Base-by-base conservation (phyloP, 1,140 invertebrate genomes). In the Pseudomyrmex pallidus region DNA sequence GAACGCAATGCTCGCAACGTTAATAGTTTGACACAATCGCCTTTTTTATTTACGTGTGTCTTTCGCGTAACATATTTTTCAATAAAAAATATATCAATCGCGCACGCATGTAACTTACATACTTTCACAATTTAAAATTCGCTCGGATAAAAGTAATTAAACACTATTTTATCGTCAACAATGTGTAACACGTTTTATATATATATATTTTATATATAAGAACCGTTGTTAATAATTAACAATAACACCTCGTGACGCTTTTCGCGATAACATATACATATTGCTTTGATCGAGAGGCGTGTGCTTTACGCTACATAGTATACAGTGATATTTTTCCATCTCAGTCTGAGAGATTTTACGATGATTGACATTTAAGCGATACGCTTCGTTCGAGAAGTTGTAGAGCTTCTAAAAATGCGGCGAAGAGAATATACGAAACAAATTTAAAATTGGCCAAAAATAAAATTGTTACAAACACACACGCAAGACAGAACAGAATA, bases 91-190 rank as follows among this genome's bases (percentile, higher is more conserved):
- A 35, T 35, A 77, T 67, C 25, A 20, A 54, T 64, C 5, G 35
- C 35, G 35, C 0, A 35, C 25, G n/a, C n/a, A 35, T 35, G 35
- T 35, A 35, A 35, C 35, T 35, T 35, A 35, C 5, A 76, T 66
- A 77, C 52, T 54, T 52, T 77, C 54, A 1, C 12, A 76, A 54
- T 63, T 82, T 63, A 62, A 82, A 20, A 46, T 63, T 68, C n/a
- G 13, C 17, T 59, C 56, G 56, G 35, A 54, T 67, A 56, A 15
- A 2, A 68, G 15, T 68, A 68, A 67, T 77, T 77, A 46, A 48
- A 64, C 2, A 35, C 22, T 67, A 76, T 77, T 77, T 13, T n/a
- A 52, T 66, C 4, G 8, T 66, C 50, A 77, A 68, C 74, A 59
- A 68, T 77, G 5, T 52, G 2, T 52, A 77, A 76, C 9, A 12